Base-by-base conservation (phyloP, 2,113 vertebrate genomes). In the Mobula birostris region DNA sequence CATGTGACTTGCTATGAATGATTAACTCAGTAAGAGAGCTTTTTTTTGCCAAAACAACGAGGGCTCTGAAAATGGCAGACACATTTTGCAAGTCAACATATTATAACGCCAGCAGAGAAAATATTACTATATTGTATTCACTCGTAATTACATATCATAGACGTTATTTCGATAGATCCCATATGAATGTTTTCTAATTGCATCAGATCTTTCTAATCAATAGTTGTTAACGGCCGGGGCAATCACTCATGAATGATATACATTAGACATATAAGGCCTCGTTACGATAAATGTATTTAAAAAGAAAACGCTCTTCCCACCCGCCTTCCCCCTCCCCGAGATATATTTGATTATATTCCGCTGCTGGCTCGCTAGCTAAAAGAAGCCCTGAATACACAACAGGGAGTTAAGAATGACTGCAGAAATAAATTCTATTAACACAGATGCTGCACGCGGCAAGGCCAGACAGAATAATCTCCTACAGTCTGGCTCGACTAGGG, bases 1-100 rank as follows among this genome's bases (percentile, higher is more conserved):
- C 97, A 96, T 97, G 97, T 94, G 96, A 97, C 97, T 98, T 97
- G 94, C 95, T 96, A 97, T 98, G 98, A 98, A 98, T 98, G 97
- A 98, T 98, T 98, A 98, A 98, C 97, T 97, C 97, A 97, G 91
- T 93, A 17, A 74, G 97, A 96, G 96, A 94, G 95, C 96, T 88
- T 88, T 95, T 96, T 74, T 96, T 95, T 97, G 97, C 97, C 96
- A 95, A 97, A 96, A 96, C 95, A 95, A 96, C 97, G 95, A 96
- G 96, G 96, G 95, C 95, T 96, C 95, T 96, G 95, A 96, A 96
- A 96, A 93, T 72, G 91, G 91, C 70, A 93, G 68, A 36, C 7
- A 19, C 24, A 11, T 74, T 74, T 48, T 24, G 15, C 36, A 56
- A 48, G 91, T 29, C 15, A 56, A 15, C 91, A 24, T 56, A 5